Evolutionary conservation across 2,797 vertebrate species (phyloP), one percentile per base, ranked within the genome.

Genomic region (Gila robusta): DNA sequence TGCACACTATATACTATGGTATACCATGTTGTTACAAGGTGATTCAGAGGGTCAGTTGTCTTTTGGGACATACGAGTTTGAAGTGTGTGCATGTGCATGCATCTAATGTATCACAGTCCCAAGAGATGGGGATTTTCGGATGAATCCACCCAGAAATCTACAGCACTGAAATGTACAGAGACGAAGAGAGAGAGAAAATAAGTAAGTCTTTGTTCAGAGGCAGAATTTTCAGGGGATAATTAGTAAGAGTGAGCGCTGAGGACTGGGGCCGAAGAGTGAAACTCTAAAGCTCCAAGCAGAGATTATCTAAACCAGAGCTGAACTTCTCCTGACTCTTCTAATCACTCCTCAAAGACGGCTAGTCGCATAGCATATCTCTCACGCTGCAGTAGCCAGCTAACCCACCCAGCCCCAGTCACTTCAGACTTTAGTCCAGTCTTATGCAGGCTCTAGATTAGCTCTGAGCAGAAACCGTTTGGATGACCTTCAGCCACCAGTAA

Each of bases 201-300:
- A 87, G 88, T 90, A 87, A 82, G 47, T 56, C 80, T 56, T 71
- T 54, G 66, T 71, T 56, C 23, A 72, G 69, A 71, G 78, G 81
- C 84, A 89, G 91, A 92, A 91, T 90, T 94, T 91, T 93, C 89
- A 93, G 87, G 83, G 87, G 89, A 92, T 93, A 95, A 94, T 95
- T 94, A 94, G 90, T 77, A 62, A 89, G 89, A 90, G 89, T 88
- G 88, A 91, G 89, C 91, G 71, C 87, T 91, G 90, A 92, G 90
- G 91, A 81, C 72, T 82, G 89, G 90, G 92, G 89, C 69, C 10
- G 10, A 90, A 91, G 87, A 73, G 90, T 90, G 88, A 89, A 87
- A 87, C 91, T 87, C 89, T 92, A 92, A 93, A 86, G 87, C 89
- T 91, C 89, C 88, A 84, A 79, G 84, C 86, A 79, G 87, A 91